These are phyloP conservation scores for Aegithalos caudatus DNA, from an alignment of 2,113 vertebrate species.

Conservation along the genomic window DNA sequence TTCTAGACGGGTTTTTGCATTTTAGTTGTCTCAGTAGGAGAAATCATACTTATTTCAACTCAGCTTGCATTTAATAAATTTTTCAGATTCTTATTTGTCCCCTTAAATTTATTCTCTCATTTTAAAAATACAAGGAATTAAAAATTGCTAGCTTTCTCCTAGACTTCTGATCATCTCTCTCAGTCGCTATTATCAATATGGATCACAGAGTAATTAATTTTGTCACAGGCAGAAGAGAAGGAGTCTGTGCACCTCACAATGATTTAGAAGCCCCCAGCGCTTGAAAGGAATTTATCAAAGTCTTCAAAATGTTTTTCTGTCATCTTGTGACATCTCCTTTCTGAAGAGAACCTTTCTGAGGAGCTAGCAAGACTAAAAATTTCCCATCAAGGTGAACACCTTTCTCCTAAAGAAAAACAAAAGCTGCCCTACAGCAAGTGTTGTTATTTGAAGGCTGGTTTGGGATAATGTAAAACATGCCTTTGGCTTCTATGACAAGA, in stretches of 20 bases:
- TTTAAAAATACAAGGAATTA: background rate
- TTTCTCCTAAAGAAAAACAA: background rate
- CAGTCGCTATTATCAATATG: background rate
- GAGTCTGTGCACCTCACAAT: background rate
- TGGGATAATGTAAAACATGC: background rate
- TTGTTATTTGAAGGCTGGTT: background rate
- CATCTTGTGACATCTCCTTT: background rate
- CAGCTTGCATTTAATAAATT: background rate
- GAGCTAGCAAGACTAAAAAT: background rate
- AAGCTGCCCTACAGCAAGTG: background rate
- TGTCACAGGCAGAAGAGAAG: background rate
- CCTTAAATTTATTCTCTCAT: background rate
- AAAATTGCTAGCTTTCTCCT: background rate
- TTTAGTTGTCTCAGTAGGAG: background rate
- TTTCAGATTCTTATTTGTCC: background rate
- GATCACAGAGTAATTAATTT: background rate
- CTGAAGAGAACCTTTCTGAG: background rate
- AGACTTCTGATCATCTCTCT: background rate
- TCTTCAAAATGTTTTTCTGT: background rate
- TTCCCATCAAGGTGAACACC: background rate
- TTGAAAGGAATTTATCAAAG: background rate
- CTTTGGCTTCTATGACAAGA: background rate
- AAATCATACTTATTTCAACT: background rate
- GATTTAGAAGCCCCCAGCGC: background rate
- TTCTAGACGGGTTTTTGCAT: background rate